Conservation (phyloP, 2,888 invertebrate genomes). For the Bimastos eiseni region DNA sequence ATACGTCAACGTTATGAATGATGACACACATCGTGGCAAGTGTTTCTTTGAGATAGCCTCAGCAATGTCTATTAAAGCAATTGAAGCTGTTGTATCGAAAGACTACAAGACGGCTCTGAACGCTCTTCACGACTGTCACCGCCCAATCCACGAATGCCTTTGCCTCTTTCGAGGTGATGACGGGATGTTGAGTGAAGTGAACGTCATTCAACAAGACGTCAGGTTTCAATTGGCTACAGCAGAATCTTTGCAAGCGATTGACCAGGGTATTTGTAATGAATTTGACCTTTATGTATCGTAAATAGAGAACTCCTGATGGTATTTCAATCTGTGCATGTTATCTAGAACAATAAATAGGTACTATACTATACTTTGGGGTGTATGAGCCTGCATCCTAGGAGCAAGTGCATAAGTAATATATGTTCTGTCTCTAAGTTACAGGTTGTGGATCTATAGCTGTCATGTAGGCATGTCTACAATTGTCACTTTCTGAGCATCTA, state of each 20-base stretch:
- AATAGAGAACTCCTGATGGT: too few species aligned
- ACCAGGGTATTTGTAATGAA: too few species aligned
- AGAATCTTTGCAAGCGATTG: constrained; percentile 2
- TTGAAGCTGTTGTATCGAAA: neutral
- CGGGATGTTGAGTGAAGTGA: neutral
- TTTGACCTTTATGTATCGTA: too few species aligned
- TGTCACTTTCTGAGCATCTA: too few species aligned
- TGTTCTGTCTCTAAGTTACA: too few species aligned
- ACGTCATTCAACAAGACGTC: neutral
- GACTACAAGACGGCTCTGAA: neutral
- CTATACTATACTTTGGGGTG: too few species aligned
- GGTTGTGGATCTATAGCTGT: too few species aligned
- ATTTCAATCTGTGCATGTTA: too few species aligned
- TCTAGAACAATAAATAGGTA: too few species aligned
- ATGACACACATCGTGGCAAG: neutral
- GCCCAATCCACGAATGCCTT: neutral
- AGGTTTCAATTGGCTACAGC: neutral
- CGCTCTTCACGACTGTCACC: neutral
- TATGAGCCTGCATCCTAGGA: too few species aligned
- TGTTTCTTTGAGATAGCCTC: constrained; percentile 13
- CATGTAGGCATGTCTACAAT: too few species aligned
- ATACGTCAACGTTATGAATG: neutral
- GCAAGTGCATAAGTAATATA: too few species aligned
- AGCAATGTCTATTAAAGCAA: neutral
- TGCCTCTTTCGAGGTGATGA: neutral